Conservation (phyloP, 1,140 invertebrate species). For the Lepidostoma basale region DNA sequence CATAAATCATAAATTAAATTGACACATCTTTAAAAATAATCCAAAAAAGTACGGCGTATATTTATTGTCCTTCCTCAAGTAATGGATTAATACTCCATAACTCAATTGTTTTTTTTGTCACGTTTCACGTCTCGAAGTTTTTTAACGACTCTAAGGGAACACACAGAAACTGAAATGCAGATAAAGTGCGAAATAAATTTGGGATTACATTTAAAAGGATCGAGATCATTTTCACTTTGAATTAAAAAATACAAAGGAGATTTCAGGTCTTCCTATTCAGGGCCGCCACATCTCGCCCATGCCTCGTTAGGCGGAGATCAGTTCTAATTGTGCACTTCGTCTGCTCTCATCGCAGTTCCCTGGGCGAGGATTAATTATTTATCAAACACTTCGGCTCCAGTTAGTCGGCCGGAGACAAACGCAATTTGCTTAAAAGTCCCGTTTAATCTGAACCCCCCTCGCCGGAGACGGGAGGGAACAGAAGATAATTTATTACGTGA, state of each 20-base stretch:
- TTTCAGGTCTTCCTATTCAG: not conserved
- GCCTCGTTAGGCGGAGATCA: not conserved
- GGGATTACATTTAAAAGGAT: not conserved
- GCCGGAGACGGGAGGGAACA: not conserved
- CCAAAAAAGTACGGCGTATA: too few species aligned
- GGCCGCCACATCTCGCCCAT: not conserved
- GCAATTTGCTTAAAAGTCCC: conserved; percentile 39
- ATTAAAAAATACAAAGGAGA: not conserved
- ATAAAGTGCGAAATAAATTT: not conserved
- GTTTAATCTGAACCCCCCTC: conserved; percentile 2
- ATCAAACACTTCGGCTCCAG: conserved; percentile 36
- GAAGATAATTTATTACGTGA: conserved; percentile 29
- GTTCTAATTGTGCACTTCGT: conserved; percentile 17
- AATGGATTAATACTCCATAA: not conserved
- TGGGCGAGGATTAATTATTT: conserved; percentile 40
- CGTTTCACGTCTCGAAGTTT: conserved; percentile 8
- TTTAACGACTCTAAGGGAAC: not conserved
- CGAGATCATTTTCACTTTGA: not conserved
- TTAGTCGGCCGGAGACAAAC: conserved; percentile 31
- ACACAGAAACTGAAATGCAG: not conserved
- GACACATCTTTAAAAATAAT: too few species aligned
- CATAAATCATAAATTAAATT: too few species aligned
- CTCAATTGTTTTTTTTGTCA: conserved; percentile 27
- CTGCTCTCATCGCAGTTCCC: not conserved
- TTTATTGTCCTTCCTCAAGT: too few species aligned